These are phyloP conservation scores for Sebastes diaconus DNA, from an alignment of 2,797 vertebrate genomes.

Conservation along the genomic window DNA sequence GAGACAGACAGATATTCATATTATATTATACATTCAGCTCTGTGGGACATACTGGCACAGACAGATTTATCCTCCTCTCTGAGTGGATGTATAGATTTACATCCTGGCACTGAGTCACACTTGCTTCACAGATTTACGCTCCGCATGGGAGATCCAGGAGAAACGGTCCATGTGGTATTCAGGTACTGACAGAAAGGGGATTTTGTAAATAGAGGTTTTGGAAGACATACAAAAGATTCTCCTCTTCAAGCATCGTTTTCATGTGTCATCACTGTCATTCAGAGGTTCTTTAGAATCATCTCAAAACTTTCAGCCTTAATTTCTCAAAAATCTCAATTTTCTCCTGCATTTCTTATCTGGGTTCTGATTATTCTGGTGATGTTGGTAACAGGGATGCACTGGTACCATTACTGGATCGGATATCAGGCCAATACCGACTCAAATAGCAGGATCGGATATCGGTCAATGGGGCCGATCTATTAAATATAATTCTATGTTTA, in stretches of 20 bases:
- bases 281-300: background rate
- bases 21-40: conserved; percentile 32
- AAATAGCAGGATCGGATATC: no score
- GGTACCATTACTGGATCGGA: no score
- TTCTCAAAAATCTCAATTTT: background rate
- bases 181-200: background rate
- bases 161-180: background rate
- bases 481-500: no score
- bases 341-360: background rate
- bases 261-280: conserved; percentile 18
- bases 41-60: conserved; percentile 15
- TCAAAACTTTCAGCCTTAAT: background rate
- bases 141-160: background rate
- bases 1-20: conserved; percentile 49
- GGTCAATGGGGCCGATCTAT: no score
- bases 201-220: conserved; percentile 11
- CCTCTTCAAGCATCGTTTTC: background rate
- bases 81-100: conserved; percentile 43
- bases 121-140: background rate
- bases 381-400: no score
- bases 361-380: background rate
- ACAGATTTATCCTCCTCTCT: conserved; percentile 27
- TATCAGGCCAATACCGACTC: no score
- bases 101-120: conserved; percentile 10
- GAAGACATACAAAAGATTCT: conserved; percentile 3